phyloP scores from a whole-genome alignment of 2,113 vertebrate genomes.

The Vulpes lagopus region DNA sequence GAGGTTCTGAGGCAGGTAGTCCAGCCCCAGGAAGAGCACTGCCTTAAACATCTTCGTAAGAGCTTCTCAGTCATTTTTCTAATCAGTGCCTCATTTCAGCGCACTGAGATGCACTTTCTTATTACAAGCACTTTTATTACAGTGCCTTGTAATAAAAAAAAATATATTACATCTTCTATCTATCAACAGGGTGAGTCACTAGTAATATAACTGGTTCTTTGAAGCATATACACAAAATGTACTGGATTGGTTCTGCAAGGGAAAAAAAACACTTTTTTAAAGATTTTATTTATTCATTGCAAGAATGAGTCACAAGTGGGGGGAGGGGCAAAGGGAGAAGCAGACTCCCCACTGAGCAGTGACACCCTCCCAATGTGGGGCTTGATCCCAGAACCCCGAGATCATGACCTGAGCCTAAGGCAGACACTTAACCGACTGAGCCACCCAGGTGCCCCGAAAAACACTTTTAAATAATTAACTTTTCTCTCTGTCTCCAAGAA shows the following conservation, averaged over 20 bases:
- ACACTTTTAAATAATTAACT: conserved; percentile 24
- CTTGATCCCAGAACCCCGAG: background rate
- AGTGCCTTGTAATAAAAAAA: background rate
- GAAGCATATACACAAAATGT: background rate
- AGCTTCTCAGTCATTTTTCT: background rate
- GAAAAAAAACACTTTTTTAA: background rate
- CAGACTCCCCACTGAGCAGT: background rate
- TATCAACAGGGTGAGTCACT: background rate
- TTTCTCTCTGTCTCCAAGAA: background rate
- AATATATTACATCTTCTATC: background rate
- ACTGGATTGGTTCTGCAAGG: background rate
- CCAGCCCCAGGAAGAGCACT: background rate
- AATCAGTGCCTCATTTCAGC: conserved; percentile 32
- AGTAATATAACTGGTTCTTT: conserved; percentile 1
- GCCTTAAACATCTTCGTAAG: background rate
- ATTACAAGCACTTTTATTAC: too few relatives aligned
- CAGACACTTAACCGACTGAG: background rate
- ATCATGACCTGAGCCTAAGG: background rate
- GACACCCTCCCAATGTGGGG: background rate
- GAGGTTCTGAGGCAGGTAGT: background rate
- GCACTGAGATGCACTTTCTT: too few relatives aligned
- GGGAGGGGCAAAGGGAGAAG: background rate
- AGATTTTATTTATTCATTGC: background rate
- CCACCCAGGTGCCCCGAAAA: background rate
- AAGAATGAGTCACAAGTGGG: background rate